Conservation (phyloP, 2,888 invertebrate genomes). For the Calephelis perditalis region DNA sequence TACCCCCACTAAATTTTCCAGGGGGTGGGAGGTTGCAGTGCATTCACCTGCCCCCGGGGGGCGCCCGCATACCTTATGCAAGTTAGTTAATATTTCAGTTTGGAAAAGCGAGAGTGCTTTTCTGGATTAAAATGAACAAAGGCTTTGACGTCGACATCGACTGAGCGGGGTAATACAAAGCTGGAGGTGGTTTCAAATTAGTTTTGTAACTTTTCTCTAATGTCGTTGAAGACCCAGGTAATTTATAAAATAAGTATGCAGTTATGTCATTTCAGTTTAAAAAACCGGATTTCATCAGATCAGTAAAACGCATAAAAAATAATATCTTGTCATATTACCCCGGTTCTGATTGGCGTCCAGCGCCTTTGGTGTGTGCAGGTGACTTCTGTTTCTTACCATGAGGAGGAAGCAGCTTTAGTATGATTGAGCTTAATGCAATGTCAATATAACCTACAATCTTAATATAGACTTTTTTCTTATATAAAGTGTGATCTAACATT, state of each 20-base stretch:
- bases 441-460: too few relatives aligned
- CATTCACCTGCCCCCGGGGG: conserved; percentile 49
- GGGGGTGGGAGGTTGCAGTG: conserved; percentile 35
- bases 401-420: too few relatives aligned
- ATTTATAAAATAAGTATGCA: neutral
- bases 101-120: conserved; percentile 63
- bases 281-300: too few relatives aligned
- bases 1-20: conserved; percentile 17
- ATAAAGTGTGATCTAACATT: too few relatives aligned
- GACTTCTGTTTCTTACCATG: too few relatives aligned
- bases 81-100: conserved; percentile 69
- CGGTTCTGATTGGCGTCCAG: too few relatives aligned
- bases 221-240: neutral
- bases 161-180: neutral
- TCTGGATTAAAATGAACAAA: conserved; percentile 14
- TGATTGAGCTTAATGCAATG: too few relatives aligned
- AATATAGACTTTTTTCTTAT: too few relatives aligned
- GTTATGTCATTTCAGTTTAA: neutral
- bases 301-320: too few relatives aligned
- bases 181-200: conserved; percentile 4
- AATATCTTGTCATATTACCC: too few relatives aligned
- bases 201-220: neutral
- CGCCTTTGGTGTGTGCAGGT: too few relatives aligned
- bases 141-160: neutral
- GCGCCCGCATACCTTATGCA: conserved; percentile 60